Percentiles rank a stretch among this genome's conserved stretches.
phyloP scores from a whole-genome alignment of 2,888 invertebrate species.

The Cephus pygmeus region DNA sequence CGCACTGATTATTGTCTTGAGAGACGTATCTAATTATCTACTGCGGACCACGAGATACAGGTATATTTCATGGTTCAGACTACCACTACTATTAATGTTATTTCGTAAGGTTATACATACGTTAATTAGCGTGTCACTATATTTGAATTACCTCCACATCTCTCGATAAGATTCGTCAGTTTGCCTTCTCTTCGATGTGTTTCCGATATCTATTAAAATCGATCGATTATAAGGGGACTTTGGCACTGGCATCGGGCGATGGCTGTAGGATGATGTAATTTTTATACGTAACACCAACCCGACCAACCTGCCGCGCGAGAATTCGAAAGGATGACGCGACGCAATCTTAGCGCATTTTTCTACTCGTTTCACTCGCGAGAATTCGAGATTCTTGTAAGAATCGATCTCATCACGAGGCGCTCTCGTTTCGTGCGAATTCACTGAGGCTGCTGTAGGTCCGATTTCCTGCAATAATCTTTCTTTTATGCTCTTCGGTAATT shows the following conservation, averaged over 20 bases:
- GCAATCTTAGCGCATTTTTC: background rate
- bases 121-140: background rate
- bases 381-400: background rate
- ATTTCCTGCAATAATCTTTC: slow-evolving; percentile 26
- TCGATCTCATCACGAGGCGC: background rate
- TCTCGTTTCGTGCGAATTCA: slow-evolving; percentile 25
- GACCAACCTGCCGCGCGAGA: background rate
- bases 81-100: background rate
- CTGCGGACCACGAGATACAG: background rate
- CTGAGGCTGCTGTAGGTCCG: slow-evolving; percentile 22
- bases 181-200: background rate
- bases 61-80: background rate
- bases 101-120: background rate
- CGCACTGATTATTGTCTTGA: background rate
- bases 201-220: background rate
- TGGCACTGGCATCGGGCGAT: background rate
- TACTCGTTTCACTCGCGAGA: background rate
- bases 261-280: background rate
- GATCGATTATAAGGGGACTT: background rate
- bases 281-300: background rate
- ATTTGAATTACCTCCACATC: background rate
- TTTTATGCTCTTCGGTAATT: background rate
- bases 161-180: background rate
- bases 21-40: background rate
- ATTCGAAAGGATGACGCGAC: background rate